Percentiles rank a stretch among this genome's conserved stretches.
Conservation (phyloP, 2,888 invertebrate genomes). For the Epistrophe grossulariae region DNA sequence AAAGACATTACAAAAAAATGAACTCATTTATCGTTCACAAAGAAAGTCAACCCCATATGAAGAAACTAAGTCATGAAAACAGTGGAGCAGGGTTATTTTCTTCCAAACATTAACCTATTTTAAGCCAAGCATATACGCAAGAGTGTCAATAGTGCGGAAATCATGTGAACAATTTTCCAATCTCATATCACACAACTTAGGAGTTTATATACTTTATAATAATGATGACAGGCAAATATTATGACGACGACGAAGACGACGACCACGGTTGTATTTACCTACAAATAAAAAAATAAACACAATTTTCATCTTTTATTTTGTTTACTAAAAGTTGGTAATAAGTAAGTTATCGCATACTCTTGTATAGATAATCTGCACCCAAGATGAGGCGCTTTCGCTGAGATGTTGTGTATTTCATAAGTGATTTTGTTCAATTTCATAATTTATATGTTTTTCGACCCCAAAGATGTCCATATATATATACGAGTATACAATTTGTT, state of each 20-base stretch:
- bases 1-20: not conserved
- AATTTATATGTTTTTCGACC: slow-evolving; percentile 11
- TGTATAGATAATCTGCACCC: not conserved
- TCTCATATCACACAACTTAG: not conserved
- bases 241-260: too few species aligned
- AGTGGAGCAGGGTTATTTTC: not conserved
- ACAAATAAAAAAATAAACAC: slow-evolving; percentile 17
- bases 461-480: not conserved
- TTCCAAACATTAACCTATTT: not conserved
- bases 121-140: not conserved
- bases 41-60: not conserved
- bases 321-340: slow-evolving; percentile 6
- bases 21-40: not conserved
- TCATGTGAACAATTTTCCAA: not conserved
- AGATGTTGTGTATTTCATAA: slow-evolving; percentile 23
- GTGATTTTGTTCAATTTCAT: slow-evolving; percentile 24
- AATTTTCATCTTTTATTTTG: slow-evolving; percentile 15
- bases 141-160: slow-evolving; percentile 9
- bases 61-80: not conserved
- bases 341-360: slow-evolving; percentile 7
- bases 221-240: not conserved
- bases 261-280: slow-evolving; percentile 24
- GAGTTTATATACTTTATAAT: not conserved
- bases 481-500: not conserved
- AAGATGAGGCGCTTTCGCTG: not conserved